These are phyloP conservation scores for Schizotus pectinicornis DNA, from an alignment of 2,888 invertebrate genomes.

Conservation along the genomic window DNA sequence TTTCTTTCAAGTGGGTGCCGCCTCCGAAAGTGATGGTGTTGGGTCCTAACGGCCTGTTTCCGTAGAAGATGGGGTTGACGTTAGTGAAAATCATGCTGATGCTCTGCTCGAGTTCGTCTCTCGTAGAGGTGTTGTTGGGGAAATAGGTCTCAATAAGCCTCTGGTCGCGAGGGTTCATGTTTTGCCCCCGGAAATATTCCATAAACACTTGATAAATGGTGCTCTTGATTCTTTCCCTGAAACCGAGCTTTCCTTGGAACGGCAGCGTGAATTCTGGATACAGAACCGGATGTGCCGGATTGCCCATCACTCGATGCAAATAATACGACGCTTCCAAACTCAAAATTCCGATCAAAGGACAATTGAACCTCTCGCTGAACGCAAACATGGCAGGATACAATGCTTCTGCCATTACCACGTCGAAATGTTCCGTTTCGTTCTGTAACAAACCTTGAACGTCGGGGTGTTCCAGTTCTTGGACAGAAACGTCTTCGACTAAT, in stretches of 20 bases:
- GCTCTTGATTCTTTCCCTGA: conserved; percentile 47
- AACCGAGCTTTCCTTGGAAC: conserved; percentile 43
- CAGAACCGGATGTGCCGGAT: conserved; percentile 34
- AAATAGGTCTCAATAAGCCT: conserved; percentile 34
- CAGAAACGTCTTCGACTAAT: conserved; percentile 24
- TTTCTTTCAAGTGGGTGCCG: conserved; percentile 34
- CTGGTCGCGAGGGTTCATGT: not conserved
- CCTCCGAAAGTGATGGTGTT: conserved; percentile 42
- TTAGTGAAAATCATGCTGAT: conserved; percentile 44
- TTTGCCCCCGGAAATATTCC: not conserved
- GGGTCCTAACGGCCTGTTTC: conserved; percentile 40
- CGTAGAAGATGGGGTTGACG: conserved; percentile 41
- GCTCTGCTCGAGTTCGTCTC: conserved; percentile 39
- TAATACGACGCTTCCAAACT: conserved; percentile 31
- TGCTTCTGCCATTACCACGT: conserved; percentile 42
- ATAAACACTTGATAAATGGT: conserved; percentile 18
- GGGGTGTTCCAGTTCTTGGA: conserved; percentile 32
- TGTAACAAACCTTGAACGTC: conserved; percentile 35
- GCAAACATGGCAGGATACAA: conserved; percentile 33
- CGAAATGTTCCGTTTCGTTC: conserved; percentile 37
- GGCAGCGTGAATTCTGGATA: conserved; percentile 37
- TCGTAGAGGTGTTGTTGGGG: conserved; percentile 38
- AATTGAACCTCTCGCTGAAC: conserved; percentile 39
- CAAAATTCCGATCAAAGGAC: conserved; percentile 35
- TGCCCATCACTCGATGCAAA: conserved; percentile 33